Percentiles rank a stretch among this genome's conserved stretches.
Conservation (phyloP, 2,888 invertebrate genomes). For the Ophion ventricosus region DNA sequence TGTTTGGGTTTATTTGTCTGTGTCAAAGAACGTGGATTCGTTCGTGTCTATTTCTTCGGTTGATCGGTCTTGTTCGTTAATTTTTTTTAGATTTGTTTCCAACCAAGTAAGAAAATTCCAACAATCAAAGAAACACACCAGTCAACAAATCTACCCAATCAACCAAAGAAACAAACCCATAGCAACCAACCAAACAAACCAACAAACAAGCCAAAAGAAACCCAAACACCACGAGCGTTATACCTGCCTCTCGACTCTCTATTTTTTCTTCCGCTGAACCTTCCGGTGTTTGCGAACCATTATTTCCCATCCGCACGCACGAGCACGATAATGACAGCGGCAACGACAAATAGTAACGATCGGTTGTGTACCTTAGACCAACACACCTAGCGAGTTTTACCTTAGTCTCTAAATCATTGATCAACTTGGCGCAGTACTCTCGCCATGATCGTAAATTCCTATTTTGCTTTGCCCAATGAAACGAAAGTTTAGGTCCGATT, state of each 20-base stretch:
- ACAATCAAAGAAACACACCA: not conserved
- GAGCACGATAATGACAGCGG: not conserved
- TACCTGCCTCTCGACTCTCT: not conserved
- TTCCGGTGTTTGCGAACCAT: not conserved
- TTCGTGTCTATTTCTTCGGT: too few relatives aligned
- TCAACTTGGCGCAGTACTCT: not conserved
- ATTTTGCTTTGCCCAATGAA: not conserved
- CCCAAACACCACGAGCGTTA: not conserved
- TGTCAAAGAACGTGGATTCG: too few relatives aligned
- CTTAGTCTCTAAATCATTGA: not conserved
- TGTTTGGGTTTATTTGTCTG: not conserved
- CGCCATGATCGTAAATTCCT: not conserved
- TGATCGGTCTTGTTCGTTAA: too few relatives aligned
- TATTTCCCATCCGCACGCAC: not conserved
- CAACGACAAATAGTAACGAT: not conserved
- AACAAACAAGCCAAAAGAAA: not conserved
- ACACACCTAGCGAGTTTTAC: not conserved
- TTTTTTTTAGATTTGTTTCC: not conserved
- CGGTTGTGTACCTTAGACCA: not conserved
- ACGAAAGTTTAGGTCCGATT: not conserved
- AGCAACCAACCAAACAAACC: not conserved
- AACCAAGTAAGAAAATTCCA: not conserved
- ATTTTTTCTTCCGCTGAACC: not conserved
- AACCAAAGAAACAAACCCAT: too few relatives aligned
- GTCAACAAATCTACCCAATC: too few relatives aligned